Base-by-base conservation (phyloP, 2,888 invertebrate species). In the Ectemnius cavifrons region DNA sequence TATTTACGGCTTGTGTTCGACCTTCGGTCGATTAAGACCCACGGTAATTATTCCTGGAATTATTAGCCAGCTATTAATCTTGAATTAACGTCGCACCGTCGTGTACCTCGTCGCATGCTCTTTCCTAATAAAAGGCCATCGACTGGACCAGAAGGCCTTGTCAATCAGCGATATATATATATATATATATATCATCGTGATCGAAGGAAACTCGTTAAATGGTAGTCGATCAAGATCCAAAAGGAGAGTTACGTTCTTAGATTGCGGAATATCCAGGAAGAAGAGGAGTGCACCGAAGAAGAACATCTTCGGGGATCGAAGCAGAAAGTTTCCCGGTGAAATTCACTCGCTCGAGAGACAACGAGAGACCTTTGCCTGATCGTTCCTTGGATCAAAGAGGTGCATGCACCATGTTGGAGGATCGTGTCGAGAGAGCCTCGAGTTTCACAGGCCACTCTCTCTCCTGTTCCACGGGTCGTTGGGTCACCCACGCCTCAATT, bases 401-500 rank as follows among this genome's bases (percentile, higher is more conserved):
- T 37, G 37, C 6, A 37, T 37, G 37, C 37, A 37, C 37, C 37
- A 11, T 37, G 37, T 11, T 37, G 82, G 67, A 79, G 81, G 73
- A 74, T 78, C 70, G 71, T 14, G 28, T 52, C 59, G 56, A 52
- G 57, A 67, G 60, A 71, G 76, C 61, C 60, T 59, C 70, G 79
- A 80, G 80, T 85, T 86, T 84, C 82, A 76, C 85, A 78, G 70
- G 63, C 71, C 16, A 63, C 71, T 69, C 83, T 85, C 85, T 84
- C 84, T 8, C 8, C 11, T 75, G 63, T 75, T 78, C 37, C 49
- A 4, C 8, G 63, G 78, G 74, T 71, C 68, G 69, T 45, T 79
- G 72, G 87, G 86, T 87, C 84, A 86, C 80, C 84, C 86, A 84
- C 82, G 82, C 84, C 81, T 79, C 82, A 76, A 78, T 69, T 58